These are phyloP conservation scores for Caranx ignobilis DNA, from an alignment of 2,113 vertebrate species.

Conservation along the genomic window DNA sequence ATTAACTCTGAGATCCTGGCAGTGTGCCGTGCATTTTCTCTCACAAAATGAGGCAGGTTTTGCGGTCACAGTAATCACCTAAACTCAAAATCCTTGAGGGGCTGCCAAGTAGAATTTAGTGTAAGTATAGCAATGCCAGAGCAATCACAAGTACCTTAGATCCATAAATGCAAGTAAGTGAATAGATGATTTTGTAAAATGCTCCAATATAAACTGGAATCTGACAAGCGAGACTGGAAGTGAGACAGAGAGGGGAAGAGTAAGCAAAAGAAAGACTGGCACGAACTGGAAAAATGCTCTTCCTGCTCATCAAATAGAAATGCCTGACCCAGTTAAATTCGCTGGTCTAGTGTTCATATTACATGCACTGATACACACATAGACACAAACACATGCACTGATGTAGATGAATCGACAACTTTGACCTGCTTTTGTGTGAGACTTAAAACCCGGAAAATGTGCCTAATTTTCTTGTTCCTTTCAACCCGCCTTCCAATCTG, in stretches of 20 bases:
- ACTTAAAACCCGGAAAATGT: conserved; percentile 34
- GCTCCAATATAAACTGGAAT: conserved; percentile 46
- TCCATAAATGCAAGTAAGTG: conserved; percentile 58
- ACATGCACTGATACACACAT: conserved; percentile 39
- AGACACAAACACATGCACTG: conserved; percentile 29
- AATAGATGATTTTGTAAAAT: conserved; percentile 68
- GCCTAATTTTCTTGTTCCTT: conserved; percentile 17
- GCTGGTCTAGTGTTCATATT: conserved; percentile 60
- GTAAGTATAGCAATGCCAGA: conserved; percentile 60
- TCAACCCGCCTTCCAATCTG: conserved; percentile 8
- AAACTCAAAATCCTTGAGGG: conserved; percentile 62
- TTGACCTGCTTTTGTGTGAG: conserved; percentile 47
- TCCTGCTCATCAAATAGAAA: conserved; percentile 78
- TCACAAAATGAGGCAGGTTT: conserved; percentile 55
- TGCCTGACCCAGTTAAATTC: conserved; percentile 80
- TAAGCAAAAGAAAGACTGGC: conserved; percentile 58
- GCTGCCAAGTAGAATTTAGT: conserved; percentile 70
- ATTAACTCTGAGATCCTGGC: conserved; percentile 47
- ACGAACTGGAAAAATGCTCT: conserved; percentile 59
- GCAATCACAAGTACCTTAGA: conserved; percentile 63
- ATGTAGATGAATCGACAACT: conserved; percentile 46
- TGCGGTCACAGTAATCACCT: conserved; percentile 64
- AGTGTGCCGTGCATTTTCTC: conserved; percentile 46
- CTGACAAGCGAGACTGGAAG: conserved; percentile 51
- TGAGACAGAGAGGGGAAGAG: conserved; percentile 43